Base-by-base conservation (phyloP, 2,888 invertebrate genomes). In the Amorpha juglandis region DNA sequence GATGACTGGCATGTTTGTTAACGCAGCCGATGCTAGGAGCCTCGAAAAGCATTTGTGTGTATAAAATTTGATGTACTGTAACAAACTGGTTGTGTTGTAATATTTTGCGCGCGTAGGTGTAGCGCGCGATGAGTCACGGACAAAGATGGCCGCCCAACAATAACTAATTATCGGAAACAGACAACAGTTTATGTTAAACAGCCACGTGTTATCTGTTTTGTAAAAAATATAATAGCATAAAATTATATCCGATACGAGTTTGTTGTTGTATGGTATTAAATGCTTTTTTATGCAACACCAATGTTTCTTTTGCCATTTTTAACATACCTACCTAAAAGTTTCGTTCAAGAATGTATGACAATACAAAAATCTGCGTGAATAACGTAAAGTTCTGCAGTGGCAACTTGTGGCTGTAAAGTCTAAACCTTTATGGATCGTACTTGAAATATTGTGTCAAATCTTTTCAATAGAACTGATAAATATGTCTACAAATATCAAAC, bases 71-170 rank as follows among this genome's bases (percentile, higher is more conserved):
- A 86, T 84, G 76, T 78, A 82, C 76, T 79, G 77, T 78, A n/a
- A 80, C 76, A 78, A 80, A 79, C 69, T 73, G 70, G 69, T 78
- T 76, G 86, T 85, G 85, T 85, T 81, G 80, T 76, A 73, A 74
- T 75, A 74, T 76, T 45, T 69, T 71, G 77, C 70, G 70, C 78
- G 87, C 86, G 88, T 87, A 81, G 87, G 89, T 82, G 86, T 83
- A 71, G 70, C 66, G 68, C 67, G 48, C 65, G 68, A 70, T 87
- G 87, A 87, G 73, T 87, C 87, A 88, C 69, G 64, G 64, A 70
- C 72, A 77, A 89, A 88, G 78, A 90, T 89, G 90, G 89, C 89
- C 71, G 81, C 76, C 76, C 74, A 81, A 88, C 87, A 87, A 88
- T 87, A 83, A 83, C 82, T 85, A 88, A 88, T 89, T 86, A 88